Evolutionary conservation across 2,113 vertebrate species (phyloP).

Genomic region (Drymodes brunneopygia): DNA sequence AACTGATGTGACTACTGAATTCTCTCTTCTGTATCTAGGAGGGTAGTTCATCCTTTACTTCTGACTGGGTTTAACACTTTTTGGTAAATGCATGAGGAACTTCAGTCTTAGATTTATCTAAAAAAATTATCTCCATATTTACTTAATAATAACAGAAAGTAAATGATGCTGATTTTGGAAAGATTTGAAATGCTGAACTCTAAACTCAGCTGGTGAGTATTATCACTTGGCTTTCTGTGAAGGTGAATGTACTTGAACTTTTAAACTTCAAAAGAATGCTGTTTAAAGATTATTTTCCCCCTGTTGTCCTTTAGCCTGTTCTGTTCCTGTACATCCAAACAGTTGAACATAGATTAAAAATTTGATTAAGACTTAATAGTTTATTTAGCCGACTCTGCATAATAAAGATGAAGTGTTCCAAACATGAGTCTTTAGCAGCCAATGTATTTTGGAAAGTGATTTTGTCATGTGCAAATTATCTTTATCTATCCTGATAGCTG

Average conservation of each 20-base stretch:
- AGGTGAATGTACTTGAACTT: neutral
- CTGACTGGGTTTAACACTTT: neutral
- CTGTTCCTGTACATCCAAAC: neutral
- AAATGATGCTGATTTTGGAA: neutral
- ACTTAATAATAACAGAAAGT: neutral
- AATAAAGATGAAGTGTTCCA: neutral
- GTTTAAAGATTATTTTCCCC: neutral
- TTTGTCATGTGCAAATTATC: neutral
- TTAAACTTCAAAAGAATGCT: neutral
- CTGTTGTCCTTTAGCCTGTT: neutral
- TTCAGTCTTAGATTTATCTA: neutral
- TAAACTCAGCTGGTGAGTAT: neutral
- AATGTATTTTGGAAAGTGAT: neutral
- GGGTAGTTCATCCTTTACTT: neutral
- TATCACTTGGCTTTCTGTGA: neutral
- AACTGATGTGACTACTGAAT: neutral
- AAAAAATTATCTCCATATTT: neutral
- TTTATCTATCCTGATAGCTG: neutral
- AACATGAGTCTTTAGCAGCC: neutral
- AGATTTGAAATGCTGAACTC: neutral
- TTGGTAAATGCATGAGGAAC: neutral
- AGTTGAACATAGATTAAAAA: neutral
- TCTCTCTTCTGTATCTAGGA: neutral
- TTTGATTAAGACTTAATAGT: neutral
- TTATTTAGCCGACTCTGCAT: neutral